Percentiles rank a stretch among this genome's conserved stretches.
Conservation (phyloP, 2,113 vertebrate genomes). For the Talpa occidentalis region DNA sequence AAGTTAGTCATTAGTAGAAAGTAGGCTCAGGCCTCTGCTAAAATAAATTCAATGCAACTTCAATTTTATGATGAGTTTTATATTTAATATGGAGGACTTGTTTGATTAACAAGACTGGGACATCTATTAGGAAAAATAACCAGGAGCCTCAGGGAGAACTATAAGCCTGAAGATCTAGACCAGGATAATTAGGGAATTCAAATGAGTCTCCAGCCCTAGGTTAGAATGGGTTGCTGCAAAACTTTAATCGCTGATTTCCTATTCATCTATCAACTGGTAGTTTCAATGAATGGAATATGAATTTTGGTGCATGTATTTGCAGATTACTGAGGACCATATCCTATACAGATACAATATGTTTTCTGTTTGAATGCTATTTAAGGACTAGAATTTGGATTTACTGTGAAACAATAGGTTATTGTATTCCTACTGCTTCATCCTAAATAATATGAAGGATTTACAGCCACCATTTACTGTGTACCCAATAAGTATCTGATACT, state of each 20-base stretch:
- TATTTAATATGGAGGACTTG: conserved; percentile 41
- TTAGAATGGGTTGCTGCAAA: background rate
- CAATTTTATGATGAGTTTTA: conserved; percentile 31
- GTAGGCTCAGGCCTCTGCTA: background rate
- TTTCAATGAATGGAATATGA: background rate
- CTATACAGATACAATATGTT: background rate
- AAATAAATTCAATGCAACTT: conserved; percentile 45
- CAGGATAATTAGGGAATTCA: conserved; percentile 38
- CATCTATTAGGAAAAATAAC: conserved; percentile 41
- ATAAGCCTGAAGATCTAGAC: background rate
- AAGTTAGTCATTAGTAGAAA: conserved; percentile 56
- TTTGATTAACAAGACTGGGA: conserved; percentile 30
- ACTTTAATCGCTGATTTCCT: conserved; percentile 9
- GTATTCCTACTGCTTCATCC: background rate
- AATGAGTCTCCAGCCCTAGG: background rate
- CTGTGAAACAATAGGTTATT: background rate
- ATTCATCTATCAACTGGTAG: background rate
- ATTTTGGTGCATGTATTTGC: background rate
- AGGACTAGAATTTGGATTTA: background rate
- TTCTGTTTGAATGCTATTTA: background rate
- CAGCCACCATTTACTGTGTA: background rate
- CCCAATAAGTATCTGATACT: background rate
- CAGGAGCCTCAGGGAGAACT: background rate
- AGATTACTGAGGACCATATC: background rate
- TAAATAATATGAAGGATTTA: background rate